Evolutionary conservation across 2,113 vertebrate species (phyloP).

Genomic region (Brachypodius melanocephalos): DNA sequence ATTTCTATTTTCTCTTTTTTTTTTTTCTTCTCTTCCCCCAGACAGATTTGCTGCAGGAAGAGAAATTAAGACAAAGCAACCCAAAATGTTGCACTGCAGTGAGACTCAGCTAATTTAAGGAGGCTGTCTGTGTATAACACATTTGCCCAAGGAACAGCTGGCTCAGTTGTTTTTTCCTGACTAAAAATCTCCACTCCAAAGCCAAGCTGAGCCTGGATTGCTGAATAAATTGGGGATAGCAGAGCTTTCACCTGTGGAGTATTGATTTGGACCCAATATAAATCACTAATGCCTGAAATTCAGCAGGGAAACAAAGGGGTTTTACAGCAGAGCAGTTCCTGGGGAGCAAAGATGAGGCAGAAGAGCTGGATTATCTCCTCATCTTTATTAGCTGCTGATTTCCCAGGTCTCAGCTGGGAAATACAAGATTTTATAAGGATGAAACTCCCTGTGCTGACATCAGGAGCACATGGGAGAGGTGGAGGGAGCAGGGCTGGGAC

Average conservation of each 20-base stretch:
- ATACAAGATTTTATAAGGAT: not conserved
- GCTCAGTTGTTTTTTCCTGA: constrained; percentile 1
- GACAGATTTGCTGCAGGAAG: not conserved
- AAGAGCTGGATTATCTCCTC: not conserved
- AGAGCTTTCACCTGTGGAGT: not conserved
- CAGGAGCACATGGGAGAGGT: not conserved
- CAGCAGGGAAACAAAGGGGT: not conserved
- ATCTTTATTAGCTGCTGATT: not conserved
- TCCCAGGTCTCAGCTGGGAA: not conserved
- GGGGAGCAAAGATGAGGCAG: not conserved
- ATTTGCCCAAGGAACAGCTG: constrained; percentile 40
- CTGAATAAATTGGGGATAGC: not conserved
- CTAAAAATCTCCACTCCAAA: constrained; percentile 24
- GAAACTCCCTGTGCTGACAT: not conserved
- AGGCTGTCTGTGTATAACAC: not conserved
- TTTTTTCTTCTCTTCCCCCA: not conserved
- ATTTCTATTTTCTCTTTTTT: not conserved
- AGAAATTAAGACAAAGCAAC: not conserved
- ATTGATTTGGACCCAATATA: not conserved
- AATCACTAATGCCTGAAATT: not conserved
- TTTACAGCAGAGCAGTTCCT: not conserved
- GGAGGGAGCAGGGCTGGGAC: not conserved
- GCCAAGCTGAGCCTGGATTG: not conserved
- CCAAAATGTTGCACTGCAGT: not conserved
- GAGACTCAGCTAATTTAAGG: constrained; percentile 11